Evolutionary conservation across 2,888 invertebrate genomes (phyloP).

Genomic region (Eugnorisma glareosa): DNA sequence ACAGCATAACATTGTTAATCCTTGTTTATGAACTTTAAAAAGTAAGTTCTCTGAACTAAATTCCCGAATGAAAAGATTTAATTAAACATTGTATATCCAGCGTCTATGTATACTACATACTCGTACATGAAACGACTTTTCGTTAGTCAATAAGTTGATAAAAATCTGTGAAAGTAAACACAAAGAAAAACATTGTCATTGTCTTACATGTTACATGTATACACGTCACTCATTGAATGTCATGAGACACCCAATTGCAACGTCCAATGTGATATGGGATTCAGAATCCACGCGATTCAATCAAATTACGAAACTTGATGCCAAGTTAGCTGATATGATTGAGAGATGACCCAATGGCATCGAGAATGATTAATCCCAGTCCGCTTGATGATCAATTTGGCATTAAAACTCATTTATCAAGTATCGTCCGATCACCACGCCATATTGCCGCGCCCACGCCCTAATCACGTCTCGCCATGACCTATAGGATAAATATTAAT

Average conservation of each 20-base stretch:
- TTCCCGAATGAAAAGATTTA: neutral
- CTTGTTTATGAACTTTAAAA: constrained; percentile 17
- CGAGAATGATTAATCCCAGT: constrained; percentile 37
- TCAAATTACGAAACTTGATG: constrained; percentile 25
- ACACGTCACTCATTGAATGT: constrained; percentile 28
- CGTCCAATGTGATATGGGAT: neutral
- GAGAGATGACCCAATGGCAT: constrained; percentile 37
- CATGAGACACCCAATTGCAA: constrained; percentile 3
- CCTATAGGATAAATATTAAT: constrained; percentile 38
- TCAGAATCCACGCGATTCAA: constrained; percentile 3
- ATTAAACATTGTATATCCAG: neutral
- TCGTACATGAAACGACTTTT: constrained; percentile 24
- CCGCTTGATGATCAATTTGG: constrained; percentile 33
- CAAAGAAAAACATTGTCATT: neutral
- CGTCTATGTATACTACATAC: neutral
- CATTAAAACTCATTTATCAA: constrained; percentile 36
- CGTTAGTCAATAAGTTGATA: constrained; percentile 27
- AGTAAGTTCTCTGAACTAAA: constrained; percentile 14
- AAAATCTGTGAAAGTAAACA: constrained; percentile 19
- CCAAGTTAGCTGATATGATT: constrained; percentile 35
- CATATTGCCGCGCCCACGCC: constrained; percentile 42
- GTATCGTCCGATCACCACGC: constrained; percentile 35
- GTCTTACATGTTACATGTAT: constrained; percentile 12
- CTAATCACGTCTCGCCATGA: constrained; percentile 35
- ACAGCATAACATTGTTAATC: constrained; percentile 25